Evolutionary conservation across 2,797 vertebrate genomes (phyloP).

Genomic region (Selene dorsalis): DNA sequence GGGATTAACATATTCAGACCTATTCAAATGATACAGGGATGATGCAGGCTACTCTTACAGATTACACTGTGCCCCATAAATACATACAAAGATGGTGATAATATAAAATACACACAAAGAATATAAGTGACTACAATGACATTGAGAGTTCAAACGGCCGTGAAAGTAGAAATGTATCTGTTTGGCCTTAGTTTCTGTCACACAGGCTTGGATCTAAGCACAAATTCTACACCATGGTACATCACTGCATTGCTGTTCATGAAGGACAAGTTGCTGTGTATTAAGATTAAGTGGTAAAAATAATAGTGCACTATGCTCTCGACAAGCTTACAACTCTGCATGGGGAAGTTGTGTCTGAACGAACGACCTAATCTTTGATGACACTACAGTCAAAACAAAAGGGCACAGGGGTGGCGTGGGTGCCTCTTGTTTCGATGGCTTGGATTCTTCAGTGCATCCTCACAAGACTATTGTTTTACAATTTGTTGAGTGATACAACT

Average conservation of each 20-base stretch:
- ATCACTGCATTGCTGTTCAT: background rate
- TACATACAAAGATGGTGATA: conserved; percentile 73
- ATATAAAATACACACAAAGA: conserved; percentile 62
- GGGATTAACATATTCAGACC: conserved; percentile 82
- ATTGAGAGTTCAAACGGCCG: conserved; percentile 72
- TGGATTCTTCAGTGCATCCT: background rate
- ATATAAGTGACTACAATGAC: conserved; percentile 66
- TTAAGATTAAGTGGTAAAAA: background rate
- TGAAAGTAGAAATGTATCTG: conserved; percentile 44
- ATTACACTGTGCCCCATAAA: conserved; percentile 77
- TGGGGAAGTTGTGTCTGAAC: background rate
- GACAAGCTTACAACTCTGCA: background rate
- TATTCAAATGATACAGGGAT: conserved; percentile 76
- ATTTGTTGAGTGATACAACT: conserved; percentile 11
- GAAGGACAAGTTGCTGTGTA: background rate
- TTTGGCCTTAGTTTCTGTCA: conserved; percentile 52
- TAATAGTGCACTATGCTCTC: background rate
- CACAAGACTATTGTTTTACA: background rate
- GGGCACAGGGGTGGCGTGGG: background rate
- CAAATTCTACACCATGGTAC: conserved; percentile 5
- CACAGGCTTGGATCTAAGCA: conserved; percentile 19
- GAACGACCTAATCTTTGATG: conserved; percentile 7
- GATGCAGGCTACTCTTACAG: conserved; percentile 73
- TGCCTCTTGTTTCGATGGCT: background rate
- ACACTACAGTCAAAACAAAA: background rate